Evolutionary conservation across 2,888 invertebrate genomes (phyloP), one percentile per base, ranked within the genome.

Genomic region (Laothoe populi): DNA sequence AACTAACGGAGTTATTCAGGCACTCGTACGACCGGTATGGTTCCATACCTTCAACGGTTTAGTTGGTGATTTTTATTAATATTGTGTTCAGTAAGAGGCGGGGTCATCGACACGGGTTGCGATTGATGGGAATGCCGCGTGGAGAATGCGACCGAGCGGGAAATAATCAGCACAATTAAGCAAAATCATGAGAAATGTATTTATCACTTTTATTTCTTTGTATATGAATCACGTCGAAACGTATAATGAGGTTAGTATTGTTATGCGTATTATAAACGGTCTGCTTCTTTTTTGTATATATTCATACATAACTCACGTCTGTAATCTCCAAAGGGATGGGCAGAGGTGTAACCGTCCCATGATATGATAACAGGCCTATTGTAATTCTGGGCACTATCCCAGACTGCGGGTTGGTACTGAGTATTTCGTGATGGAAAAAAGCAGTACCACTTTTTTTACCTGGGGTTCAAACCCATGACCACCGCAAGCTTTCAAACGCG

Each of bases 41-140:
- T 57, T 61, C 38, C 23, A 57, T 61, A 57, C 38, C 57, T 42
- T 57, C 57, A 45, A 61, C 57, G 57, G 61, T 57, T 57, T 57
- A 57, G 53, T 44, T 61, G 53, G 42, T 61, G 49, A 42, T 53
- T 26, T 19, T 61, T n/a, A n/a, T n/a, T 42, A 31, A 42, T 42
- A 42, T 49, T 60, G 40, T 24, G 11, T 19, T 21, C 21, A 5
- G 31, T 8, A 31, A 19, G 53, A n/a, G 19, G 48, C 26, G 24
- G 31, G 53, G 53, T 53, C 53, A 53, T 53, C 35, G 53, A 53
- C 53, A 53, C 35, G 19, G 19, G 53, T 53, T 2, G 26, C 26
- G 26, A 49, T 24, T 53, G 53, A 53, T 53, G 31, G 31, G 10
- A 31, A 53, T 24, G 24, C n/a, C 19, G 49, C 31, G 26, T 49